Evolutionary conservation across 1,140 invertebrate genomes (phyloP), one percentile per base, ranked within the genome.

Genomic region (Caenorhabditis brenneri): DNA sequence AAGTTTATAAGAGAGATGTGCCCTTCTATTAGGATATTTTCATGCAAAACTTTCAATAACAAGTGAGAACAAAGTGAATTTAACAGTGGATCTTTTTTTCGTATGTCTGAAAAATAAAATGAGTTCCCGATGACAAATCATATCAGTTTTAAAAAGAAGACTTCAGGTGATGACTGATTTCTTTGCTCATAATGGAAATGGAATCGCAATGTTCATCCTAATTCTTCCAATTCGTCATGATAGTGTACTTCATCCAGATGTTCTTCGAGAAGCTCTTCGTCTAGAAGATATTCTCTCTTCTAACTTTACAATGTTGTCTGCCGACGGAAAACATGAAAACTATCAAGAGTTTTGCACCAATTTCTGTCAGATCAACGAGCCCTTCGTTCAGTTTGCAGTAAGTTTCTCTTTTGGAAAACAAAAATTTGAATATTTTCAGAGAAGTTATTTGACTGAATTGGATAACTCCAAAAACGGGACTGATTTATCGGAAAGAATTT

Each of bases 361-460:
- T 60, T 90, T 90, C 84, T 90, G 89, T 58, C 80, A 83, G 48
- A 87, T 90, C 42, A 91, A 90, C 69, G 89, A 91, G 27, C 89
- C 89, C 12, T 86, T 90, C 49, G 84, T 87, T 42, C 87, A 69
- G n/a, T 83, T 80, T 27, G 79, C 51, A 19, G 85, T 84, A n/a
- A 49, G 81, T 79, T 48, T 48, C 33, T 48, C 19, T 48, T 65
- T 4, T 65, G 42, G 39, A 4, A 19, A 36, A 24, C 6, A 15
- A 49, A 48, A 69, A 19, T 36, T 19, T 31, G 0, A n/a, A 6
- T 55, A 9, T 79, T 81, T 86, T 60, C 29, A 86, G 85, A 85
- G 81, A 53, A 79, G 79, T 33, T 78, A 81, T 16, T 42, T 74
- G 7, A 74, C 80, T n/a, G 79, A 86, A 48, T 48, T 80, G 55